These are phyloP conservation scores for Ormyrus thymus DNA, from an alignment of 2,888 invertebrate genomes.

Conservation along the genomic window DNA sequence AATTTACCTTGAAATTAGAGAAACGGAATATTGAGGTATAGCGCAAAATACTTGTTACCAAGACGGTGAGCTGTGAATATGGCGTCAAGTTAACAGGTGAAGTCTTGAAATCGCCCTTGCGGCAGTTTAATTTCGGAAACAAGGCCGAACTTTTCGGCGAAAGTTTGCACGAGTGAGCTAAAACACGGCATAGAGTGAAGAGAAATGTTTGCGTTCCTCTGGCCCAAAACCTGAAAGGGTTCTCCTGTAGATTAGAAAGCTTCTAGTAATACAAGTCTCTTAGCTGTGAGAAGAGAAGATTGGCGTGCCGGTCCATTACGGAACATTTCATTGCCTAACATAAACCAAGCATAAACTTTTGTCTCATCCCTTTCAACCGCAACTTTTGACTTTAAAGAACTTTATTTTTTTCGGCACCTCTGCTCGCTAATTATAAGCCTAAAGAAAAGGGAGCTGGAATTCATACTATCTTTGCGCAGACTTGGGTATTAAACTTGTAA, in stretches of 20 bases:
- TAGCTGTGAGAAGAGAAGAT: slow-evolving; percentile 60
- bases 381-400: slow-evolving; percentile 10
- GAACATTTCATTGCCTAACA: slow-evolving; percentile 46
- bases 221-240: slow-evolving; percentile 69
- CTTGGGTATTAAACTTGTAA: no score
- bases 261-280: slow-evolving; percentile 62
- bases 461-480: no score
- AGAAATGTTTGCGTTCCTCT: slow-evolving; percentile 66
- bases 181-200: slow-evolving; percentile 47
- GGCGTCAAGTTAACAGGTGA: slow-evolving; percentile 56
- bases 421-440: no score
- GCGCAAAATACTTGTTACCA: no score
- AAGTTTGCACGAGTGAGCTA: slow-evolving; percentile 57
- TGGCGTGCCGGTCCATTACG: slow-evolving; percentile 55
- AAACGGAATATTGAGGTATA: no score
- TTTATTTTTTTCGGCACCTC: background rate
- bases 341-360: slow-evolving; percentile 29
- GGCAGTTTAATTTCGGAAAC: slow-evolving; percentile 65
- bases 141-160: slow-evolving; percentile 63
- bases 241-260: slow-evolving; percentile 68
- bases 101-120: slow-evolving; percentile 58
- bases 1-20: no score
- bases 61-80: slow-evolving; percentile 4
- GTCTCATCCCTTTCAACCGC: slow-evolving; percentile 19
- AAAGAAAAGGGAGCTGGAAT: background rate